Evolutionary conservation across 2,113 vertebrate genomes (phyloP).

Genomic region (Anser brachyrhynchus): DNA sequence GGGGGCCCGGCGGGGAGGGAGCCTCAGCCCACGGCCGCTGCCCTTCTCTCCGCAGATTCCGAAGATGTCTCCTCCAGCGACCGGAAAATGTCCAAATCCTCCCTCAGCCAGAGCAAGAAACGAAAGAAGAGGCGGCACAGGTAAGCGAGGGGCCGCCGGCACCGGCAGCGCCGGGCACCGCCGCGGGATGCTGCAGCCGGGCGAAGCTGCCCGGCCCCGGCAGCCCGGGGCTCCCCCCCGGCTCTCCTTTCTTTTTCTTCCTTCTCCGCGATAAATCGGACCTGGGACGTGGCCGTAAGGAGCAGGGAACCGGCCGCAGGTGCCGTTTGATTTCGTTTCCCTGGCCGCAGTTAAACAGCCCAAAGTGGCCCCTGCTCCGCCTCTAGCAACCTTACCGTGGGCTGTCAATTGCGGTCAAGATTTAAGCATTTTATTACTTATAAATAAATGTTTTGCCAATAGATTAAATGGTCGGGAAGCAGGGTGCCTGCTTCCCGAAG

Average conservation of each 20-base stretch:
- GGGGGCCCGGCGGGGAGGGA: neutral
- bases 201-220: neutral
- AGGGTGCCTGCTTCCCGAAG: neutral
- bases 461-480: neutral
- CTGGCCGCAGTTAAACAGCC: neutral
- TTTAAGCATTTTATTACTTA: neutral
- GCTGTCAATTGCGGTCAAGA: neutral
- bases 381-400: neutral
- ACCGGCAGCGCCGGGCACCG: neutral
- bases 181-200: neutral
- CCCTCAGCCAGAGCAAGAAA: slow-evolving; percentile 94
- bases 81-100: slow-evolving; percentile 91
- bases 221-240: neutral
- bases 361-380: neutral
- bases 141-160: slow-evolving; percentile 70
- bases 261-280: neutral
- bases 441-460: neutral
- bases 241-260: neutral
- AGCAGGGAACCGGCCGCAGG: neutral
- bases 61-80: slow-evolving; percentile 96
- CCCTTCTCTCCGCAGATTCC: slow-evolving; percentile 83
- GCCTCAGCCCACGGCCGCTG: slow-evolving; percentile 9
- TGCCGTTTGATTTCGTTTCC: neutral
- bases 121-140: slow-evolving; percentile 97
- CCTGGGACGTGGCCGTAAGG: neutral